Conservation (phyloP, 2,888 invertebrate genomes). For the Masnerella sp. region DNA sequence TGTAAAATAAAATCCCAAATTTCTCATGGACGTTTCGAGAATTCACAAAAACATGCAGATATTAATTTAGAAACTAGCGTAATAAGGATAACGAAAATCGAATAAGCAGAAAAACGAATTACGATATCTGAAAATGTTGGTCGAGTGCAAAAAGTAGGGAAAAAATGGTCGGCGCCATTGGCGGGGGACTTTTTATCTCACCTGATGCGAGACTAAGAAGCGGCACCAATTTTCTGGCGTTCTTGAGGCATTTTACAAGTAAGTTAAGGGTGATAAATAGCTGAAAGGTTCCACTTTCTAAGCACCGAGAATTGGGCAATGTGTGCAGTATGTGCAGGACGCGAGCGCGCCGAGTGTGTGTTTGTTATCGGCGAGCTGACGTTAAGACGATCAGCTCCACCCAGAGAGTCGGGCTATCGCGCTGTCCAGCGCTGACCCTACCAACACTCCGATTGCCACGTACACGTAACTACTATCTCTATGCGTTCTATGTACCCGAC, state of each 20-base stretch:
- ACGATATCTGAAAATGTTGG: conserved; percentile 19
- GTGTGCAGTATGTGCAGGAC: conserved; percentile 32
- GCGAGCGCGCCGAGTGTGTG: conserved; percentile 33
- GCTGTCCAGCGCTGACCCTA: conserved; percentile 70
- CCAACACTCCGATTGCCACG: conserved; percentile 45
- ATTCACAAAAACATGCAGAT: too few relatives aligned
- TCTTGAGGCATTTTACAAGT: conserved; percentile 55
- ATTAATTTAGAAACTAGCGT: too few relatives aligned
- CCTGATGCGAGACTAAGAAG: conserved; percentile 51
- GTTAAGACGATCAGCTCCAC: conserved; percentile 64
- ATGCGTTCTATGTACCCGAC: conserved; percentile 45
- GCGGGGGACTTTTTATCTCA: conserved; percentile 51
- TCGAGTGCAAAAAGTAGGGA: conserved; percentile 12
- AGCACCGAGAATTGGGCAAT: conserved; percentile 43
- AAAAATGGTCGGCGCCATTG: conserved; percentile 41
- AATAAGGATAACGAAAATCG: not conserved
- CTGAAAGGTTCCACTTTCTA: conserved; percentile 41
- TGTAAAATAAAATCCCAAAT: too few relatives aligned
- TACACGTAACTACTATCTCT: conserved; percentile 54
- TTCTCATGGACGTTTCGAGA: too few relatives aligned
- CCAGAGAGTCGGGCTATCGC: conserved; percentile 71
- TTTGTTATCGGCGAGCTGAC: conserved; percentile 58
- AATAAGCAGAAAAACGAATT: conserved; percentile 7
- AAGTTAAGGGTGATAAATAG: conserved; percentile 59
- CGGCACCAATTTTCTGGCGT: conserved; percentile 51